Conservation (phyloP, 2,113 vertebrate species). For the Hystrix cristata region DNA sequence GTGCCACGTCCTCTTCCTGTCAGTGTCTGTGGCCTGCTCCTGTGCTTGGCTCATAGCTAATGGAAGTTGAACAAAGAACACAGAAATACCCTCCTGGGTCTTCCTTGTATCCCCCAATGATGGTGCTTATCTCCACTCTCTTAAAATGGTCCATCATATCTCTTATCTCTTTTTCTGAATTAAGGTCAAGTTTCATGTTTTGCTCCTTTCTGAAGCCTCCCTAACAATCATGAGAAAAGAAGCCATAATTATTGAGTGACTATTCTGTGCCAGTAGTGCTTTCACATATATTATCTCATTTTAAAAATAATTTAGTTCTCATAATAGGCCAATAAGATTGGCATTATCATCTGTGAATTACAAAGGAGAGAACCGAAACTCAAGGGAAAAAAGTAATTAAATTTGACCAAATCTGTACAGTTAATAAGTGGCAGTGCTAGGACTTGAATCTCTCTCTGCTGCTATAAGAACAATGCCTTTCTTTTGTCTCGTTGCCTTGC, state of each 20-base stretch:
- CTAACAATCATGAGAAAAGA: background rate
- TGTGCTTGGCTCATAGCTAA: constrained; percentile 33
- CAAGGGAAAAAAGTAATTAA: constrained; percentile 50
- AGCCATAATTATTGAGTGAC: constrained; percentile 36
- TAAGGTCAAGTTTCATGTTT: constrained; percentile 36
- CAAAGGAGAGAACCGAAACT: background rate
- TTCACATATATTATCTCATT: constrained; percentile 34
- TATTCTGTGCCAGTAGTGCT: constrained; percentile 51
- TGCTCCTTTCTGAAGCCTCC: constrained; percentile 39
- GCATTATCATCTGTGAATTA: constrained; percentile 46
- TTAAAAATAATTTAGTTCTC: constrained; percentile 55
- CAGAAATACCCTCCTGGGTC: constrained; percentile 40
- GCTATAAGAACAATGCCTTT: background rate
- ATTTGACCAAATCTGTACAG: constrained; percentile 45
- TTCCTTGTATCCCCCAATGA: background rate
- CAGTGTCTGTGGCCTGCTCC: background rate
- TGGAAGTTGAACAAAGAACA: constrained; percentile 5
- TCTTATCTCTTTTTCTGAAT: constrained; percentile 46
- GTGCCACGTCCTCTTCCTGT: background rate
- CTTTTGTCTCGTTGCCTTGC: background rate
- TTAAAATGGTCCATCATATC: background rate
- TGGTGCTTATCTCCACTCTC: background rate
- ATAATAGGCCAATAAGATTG: constrained; percentile 13
- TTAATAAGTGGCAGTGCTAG: background rate
- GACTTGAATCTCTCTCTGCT: background rate